Base-by-base conservation (phyloP, 2,888 invertebrate genomes). In the Vanessa cardui region DNA sequence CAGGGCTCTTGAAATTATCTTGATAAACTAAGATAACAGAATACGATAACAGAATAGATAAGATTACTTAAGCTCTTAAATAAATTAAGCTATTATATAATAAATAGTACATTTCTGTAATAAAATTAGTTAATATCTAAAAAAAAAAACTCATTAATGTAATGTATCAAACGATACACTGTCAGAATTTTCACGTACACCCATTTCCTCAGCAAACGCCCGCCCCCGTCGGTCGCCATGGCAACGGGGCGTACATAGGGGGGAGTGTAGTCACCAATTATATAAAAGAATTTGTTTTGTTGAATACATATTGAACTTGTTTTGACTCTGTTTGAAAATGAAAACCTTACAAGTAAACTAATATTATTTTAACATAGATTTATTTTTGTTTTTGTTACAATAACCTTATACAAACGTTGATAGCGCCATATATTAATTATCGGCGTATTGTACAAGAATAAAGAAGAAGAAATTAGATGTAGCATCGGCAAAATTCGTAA, bases 191-290 rank as follows among this genome's bases (percentile, higher is more conserved):
- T 74, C 76, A 76, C 70, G 63, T 76, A 67, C 77, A 58, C n/a
- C 73, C 68, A 44, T 74, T 58, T 66, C 72, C 46, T 31, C 21
- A 31, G 6, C 16, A 71, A 72, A 66, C 71, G 75, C 72, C 76
- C 78, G 83, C 80, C 83, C 84, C 81, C 75, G 84, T 69, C 84
- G 81, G 89, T 89, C 78, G 82, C 80, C 82, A 87, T 86, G 79
- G 78, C 80, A 77, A 89, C 87, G 69, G 77, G 72, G 80, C 80
- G 80, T 73, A 62, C 64, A 62, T 21, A 62, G 70, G 72, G 72
- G 63, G 61, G 73, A 73, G 72, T 39, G 72, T 70, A 54, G 64
- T 44, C 67, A 47, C 61, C 71, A 64, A 69, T 69, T 72, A 72
- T 66, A 64, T 70, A 70, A 54, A 54, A 60, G 65, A 65, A 65